Percentiles rank a stretch among this genome's conserved stretches.
Evolutionary conservation across 2,113 vertebrate genomes (phyloP).

Genomic region (Rhea americana): DNA sequence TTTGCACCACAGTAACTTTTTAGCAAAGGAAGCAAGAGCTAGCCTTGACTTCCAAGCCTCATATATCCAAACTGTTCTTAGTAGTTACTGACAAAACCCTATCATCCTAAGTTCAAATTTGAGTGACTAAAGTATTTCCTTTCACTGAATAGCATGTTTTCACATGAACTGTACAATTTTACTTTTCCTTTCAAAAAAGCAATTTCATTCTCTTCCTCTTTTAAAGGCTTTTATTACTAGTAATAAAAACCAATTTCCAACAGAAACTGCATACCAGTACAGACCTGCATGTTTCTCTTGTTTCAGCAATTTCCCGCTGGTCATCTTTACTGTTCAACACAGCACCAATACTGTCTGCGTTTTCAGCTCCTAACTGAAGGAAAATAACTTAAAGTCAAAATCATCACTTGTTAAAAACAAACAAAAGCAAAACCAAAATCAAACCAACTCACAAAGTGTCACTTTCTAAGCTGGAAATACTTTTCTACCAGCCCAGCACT

Average conservation of each 20-base stretch:
- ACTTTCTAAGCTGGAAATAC: accelerated
- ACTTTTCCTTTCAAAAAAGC: accelerated
- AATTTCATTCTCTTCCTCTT: accelerated
- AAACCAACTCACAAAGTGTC: not conserved
- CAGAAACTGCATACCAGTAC: not conserved
- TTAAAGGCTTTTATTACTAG: accelerated
- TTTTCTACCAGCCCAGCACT: not conserved
- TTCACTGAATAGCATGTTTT: accelerated
- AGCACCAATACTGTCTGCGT: conserved; percentile 93
- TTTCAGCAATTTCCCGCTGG: conserved; percentile 93
- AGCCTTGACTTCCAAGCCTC: not conserved
- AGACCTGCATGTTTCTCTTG: conserved; percentile 90
- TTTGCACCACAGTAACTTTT: not conserved
- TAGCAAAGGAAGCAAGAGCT: not conserved
- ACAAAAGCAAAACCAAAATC: accelerated
- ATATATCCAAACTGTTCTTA: not conserved
- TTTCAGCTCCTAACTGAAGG: conserved; percentile 92
- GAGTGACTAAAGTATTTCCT: accelerated
- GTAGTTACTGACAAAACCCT: accelerated
- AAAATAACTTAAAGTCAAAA: not conserved
- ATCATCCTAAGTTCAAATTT: not conserved
- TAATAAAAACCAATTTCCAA: accelerated
- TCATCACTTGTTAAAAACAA: accelerated
- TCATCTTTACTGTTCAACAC: conserved; percentile 96
- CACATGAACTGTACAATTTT: accelerated